Conservation (phyloP, 1,140 invertebrate genomes). For the Catajapyx aquilonaris region DNA sequence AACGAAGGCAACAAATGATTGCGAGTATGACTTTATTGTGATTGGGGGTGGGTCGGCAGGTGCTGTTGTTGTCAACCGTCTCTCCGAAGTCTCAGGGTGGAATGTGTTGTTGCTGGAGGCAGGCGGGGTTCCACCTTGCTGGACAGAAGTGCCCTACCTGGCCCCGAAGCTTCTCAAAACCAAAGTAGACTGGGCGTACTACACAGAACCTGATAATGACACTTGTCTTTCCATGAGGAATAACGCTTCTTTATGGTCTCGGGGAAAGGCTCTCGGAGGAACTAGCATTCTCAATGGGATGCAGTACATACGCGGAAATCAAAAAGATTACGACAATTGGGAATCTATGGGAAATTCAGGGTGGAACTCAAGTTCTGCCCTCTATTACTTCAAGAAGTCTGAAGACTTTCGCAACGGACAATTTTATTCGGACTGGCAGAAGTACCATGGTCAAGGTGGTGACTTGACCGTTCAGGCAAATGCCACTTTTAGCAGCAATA, state of each 20-base stretch:
- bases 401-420: too few species aligned
- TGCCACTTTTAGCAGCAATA: conserved; percentile 59
- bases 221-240: conserved; percentile 13
- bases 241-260: too few species aligned
- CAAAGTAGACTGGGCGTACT: conserved; percentile 18
- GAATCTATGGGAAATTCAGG: too few species aligned
- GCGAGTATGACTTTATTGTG: too few species aligned
- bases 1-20: too few species aligned
- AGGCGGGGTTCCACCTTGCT: neutral
- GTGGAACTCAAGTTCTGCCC: too few species aligned
- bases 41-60: too few species aligned
- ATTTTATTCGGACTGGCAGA: conserved; percentile 3
- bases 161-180: conserved; percentile 4
- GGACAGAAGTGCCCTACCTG: conserved; percentile 1
- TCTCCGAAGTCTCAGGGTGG: too few species aligned
- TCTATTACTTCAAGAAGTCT: too few species aligned
- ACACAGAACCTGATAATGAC: conserved; percentile 19
- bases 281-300: conserved; percentile 36
- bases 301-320: conserved; percentile 38
- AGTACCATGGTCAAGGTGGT: conserved; percentile 17
- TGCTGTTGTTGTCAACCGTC: too few species aligned
- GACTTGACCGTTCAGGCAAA: conserved; percentile 59
- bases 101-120: conserved; percentile 4
- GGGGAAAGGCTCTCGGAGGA: conserved; percentile 6
- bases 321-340: conserved; percentile 37